phyloP scores from a whole-genome alignment of 2,797 vertebrate species.

The Parambassis ranga region DNA sequence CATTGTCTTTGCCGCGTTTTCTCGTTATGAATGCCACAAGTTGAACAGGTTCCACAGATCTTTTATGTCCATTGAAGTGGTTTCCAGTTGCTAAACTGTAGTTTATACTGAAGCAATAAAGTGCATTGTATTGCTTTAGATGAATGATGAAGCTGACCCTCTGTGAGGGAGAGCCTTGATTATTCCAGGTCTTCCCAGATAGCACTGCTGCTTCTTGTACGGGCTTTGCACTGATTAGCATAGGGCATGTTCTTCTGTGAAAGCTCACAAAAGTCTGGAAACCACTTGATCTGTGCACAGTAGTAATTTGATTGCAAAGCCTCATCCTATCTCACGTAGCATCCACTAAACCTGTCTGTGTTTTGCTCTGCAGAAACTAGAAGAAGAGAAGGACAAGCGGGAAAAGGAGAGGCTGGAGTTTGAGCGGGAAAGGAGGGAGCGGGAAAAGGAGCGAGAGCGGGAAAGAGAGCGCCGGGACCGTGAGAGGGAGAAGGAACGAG shows the following conservation, averaged over 20 bases:
- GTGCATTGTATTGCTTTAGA: constrained; percentile 12
- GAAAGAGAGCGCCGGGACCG: constrained; percentile 77
- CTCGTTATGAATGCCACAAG: constrained; percentile 64
- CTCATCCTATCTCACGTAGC: constrained; percentile 6
- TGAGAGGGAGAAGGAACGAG: constrained; percentile 86
- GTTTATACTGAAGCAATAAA: constrained; percentile 2
- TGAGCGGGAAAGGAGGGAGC: constrained; percentile 85
- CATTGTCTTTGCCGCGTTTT: constrained; percentile 63
- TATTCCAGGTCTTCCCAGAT: constrained; percentile 21
- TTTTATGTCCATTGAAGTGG: constrained; percentile 67
- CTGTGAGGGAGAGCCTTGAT: constrained; percentile 36
- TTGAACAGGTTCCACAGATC: constrained; percentile 62
- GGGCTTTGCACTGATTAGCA: constrained; percentile 30
- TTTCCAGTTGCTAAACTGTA: constrained; percentile 74
- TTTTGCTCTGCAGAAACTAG: constrained; percentile 97
- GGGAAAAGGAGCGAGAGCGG: constrained; percentile 74
- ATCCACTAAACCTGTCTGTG: constrained; percentile 67
- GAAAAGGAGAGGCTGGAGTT: constrained; percentile 90
- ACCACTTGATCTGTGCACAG: constrained; percentile 73
- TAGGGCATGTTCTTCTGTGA: constrained; percentile 46
- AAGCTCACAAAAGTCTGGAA: constrained; percentile 67
- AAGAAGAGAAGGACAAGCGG: constrained; percentile 95
- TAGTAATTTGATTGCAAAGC: constrained; percentile 40
- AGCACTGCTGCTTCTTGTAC: constrained; percentile 20
- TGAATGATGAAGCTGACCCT: constrained; percentile 34